Percentiles rank a stretch among this genome's conserved stretches.
Conservation (phyloP, 2,113 vertebrate genomes). For the Rhipidura dahli region DNA sequence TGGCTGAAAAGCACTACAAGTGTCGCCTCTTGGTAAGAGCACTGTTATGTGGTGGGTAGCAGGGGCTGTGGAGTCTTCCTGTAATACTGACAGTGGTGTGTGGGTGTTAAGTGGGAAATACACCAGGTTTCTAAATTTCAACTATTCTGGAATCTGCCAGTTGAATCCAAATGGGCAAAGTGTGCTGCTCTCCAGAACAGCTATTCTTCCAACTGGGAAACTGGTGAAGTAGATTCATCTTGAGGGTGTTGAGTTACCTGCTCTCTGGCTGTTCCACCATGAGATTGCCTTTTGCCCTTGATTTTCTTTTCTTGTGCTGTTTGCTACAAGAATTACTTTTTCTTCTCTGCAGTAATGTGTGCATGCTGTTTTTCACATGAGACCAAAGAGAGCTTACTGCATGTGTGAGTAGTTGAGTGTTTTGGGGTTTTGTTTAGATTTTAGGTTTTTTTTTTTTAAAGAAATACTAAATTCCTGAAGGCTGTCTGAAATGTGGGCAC, state of each 20-base stretch:
- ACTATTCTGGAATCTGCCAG: not conserved
- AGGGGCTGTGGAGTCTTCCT: not conserved
- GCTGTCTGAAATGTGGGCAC: not conserved
- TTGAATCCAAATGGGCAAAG: not conserved
- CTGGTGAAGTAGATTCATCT: not conserved
- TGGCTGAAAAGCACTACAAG: conserved; percentile 68
- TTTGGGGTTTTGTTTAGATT: not conserved
- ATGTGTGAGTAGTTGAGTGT: not conserved
- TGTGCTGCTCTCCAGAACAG: not conserved
- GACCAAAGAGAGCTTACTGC: not conserved
- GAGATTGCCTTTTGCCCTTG: not conserved
- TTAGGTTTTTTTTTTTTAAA: not conserved
- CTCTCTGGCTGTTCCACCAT: not conserved
- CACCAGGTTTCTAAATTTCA: not conserved
- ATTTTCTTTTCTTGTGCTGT: not conserved
- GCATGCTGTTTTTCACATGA: not conserved
- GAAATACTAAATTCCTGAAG: not conserved
- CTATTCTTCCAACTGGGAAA: not conserved
- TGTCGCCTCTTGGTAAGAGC: conserved; percentile 78
- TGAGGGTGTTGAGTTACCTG: not conserved
- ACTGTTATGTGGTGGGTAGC: not conserved
- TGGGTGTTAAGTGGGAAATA: not conserved
- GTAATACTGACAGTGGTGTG: not conserved
- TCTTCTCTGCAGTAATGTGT: not conserved
- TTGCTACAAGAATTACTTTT: not conserved